These are phyloP conservation scores for Pipistrellus pipistrellus DNA, from an alignment of 2,797 vertebrate species.

Conservation along the genomic window DNA sequence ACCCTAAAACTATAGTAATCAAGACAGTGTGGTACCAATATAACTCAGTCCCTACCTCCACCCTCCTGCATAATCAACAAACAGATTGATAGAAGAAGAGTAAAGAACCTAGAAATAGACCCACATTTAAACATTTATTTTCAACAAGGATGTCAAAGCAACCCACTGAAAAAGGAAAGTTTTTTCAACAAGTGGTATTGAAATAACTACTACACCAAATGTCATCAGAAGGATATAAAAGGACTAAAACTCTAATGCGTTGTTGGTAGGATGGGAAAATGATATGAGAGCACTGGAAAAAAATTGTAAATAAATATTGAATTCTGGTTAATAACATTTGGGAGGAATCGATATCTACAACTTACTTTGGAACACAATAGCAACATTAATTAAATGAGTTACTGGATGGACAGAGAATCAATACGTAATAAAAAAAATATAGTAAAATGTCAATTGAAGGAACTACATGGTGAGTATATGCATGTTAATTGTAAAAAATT, in stretches of 20 bases:
- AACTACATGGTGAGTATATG: not conserved
- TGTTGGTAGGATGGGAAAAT: not conserved
- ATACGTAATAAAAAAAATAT: not conserved
- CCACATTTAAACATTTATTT: not conserved
- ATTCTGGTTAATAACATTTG: not conserved
- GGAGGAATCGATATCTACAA: not conserved
- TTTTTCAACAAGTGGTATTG: not conserved
- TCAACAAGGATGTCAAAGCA: not conserved
- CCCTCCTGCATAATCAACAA: not conserved
- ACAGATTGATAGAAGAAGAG: not conserved
- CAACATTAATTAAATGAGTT: conserved; percentile 23
- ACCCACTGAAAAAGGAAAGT: not conserved
- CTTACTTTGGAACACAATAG: not conserved
- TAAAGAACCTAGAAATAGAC: not conserved
- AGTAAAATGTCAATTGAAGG: not conserved
- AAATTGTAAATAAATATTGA: not conserved
- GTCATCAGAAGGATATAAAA: not conserved
- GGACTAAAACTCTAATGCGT: not conserved
- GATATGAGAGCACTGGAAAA: not conserved
- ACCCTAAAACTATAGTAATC: not conserved
- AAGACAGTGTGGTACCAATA: not conserved
- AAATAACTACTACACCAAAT: not conserved
- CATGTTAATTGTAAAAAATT: not conserved
- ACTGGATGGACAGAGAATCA: not conserved
- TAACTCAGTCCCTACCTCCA: not conserved